Evolutionary conservation across 2,797 vertebrate genomes (phyloP).

Genomic region (Euphonia xanthogaster): DNA sequence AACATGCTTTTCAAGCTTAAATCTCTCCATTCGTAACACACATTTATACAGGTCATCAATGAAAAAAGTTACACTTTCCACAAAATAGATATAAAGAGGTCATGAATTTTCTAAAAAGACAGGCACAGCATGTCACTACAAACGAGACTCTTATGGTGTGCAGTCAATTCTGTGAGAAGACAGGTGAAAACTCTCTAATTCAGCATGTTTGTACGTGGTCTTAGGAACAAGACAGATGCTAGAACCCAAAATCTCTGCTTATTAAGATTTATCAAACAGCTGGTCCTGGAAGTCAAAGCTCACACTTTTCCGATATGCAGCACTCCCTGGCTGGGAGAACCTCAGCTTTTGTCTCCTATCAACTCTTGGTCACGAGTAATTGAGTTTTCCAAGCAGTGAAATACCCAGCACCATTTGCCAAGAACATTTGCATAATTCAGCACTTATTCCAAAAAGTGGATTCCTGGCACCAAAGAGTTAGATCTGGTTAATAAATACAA

Average conservation of each 20-base stretch:
- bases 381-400: background rate
- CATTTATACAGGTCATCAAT: conserved; percentile 68
- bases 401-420: background rate
- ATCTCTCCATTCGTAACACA: conserved; percentile 62
- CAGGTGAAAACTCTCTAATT: conserved; percentile 81
- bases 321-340: background rate
- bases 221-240: conserved; percentile 61
- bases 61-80: conserved; percentile 71
- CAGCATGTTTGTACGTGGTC: conserved; percentile 32
- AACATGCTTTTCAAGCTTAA: conserved; percentile 79
- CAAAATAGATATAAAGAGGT: conserved; percentile 66
- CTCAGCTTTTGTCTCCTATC: background rate
- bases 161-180: conserved; percentile 81
- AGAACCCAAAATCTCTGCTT: background rate
- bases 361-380: background rate
- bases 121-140: conserved; percentile 70
- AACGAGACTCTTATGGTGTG: conserved; percentile 56
- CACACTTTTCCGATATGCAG: background rate
- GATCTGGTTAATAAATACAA: background rate
- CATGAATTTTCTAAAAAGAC: conserved; percentile 60
- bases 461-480: conserved; percentile 43
- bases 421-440: background rate
- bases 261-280: background rate
- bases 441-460: background rate
- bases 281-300: background rate